Base-by-base conservation (phyloP, 2,113 vertebrate species). In the Ictalurus punctatus region DNA sequence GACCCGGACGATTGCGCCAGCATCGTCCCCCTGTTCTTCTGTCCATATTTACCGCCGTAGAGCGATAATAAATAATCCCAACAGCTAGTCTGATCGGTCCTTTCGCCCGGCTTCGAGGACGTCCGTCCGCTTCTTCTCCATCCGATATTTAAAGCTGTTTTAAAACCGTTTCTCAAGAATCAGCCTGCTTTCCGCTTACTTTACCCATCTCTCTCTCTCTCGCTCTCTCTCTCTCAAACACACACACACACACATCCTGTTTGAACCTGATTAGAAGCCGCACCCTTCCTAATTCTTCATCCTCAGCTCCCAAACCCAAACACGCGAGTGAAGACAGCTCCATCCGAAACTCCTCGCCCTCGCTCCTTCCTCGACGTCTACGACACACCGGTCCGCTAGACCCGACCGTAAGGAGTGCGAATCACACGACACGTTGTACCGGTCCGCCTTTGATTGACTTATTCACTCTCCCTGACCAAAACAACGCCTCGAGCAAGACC, bases 201-300 rank as follows among this genome's bases (percentile, higher is more conserved):
- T 73, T 37, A 40, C 7, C 14, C 40, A 48, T n/a, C 2, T 74
- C 34, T 40, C 71, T 74, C 71, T 40, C 71, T 74, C 40, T 40
- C 71, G 40, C 40, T 56, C 81, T 63, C 40, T 65, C 37, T 3
- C 37, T 14, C 1, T 44, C 12, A 44, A 37, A 48, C 44, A 44
- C 4, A 44, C 44, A 44, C 14, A 74, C 13, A 54, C 65, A 13
- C 5, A 21, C 34, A 37, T 88, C 87, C 87, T 83, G 79, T 83
- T 74, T 73, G 76, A 71, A 52, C 54, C 52, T 37, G 48, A 14
- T 56, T 56, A 81, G 37, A 34, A 6, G 30, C 5, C 58, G 10
- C 80, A 59, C 67, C 87, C 87, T 59, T 87, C 78, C 78, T 87
- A n/a, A 54, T 65, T 56, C 30, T 59, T 12, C n/a, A 82, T n/a